Percentiles rank a stretch among this genome's conserved stretches.
Evolutionary conservation across 2,888 invertebrate genomes (phyloP).

Genomic region (Geophilus truncorum): DNA sequence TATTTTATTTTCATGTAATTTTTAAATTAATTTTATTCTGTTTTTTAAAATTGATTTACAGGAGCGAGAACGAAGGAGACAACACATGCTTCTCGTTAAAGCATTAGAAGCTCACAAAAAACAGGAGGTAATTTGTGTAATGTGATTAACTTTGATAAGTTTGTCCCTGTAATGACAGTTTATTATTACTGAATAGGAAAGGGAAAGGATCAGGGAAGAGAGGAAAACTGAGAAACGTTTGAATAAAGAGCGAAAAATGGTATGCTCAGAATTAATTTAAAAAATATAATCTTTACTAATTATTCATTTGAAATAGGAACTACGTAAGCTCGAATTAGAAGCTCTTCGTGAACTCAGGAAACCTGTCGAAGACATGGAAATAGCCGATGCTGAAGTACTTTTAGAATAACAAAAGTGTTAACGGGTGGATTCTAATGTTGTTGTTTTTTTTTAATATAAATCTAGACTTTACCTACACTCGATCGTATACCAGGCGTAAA

Average conservation of each 20-base stretch:
- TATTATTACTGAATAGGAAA: slow-evolving; percentile 42
- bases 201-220: slow-evolving; percentile 69
- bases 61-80: slow-evolving; percentile 83
- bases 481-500: slow-evolving; percentile 73
- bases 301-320: slow-evolving; percentile 51
- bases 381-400: slow-evolving; percentile 53
- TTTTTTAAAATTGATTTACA: slow-evolving; percentile 49
- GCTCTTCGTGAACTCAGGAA: slow-evolving; percentile 69
- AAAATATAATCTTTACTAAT: neutral
- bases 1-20: too few relatives aligned
- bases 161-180: neutral
- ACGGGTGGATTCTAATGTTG: too few relatives aligned
- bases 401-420: neutral
- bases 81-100: slow-evolving; percentile 83
- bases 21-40: too few relatives aligned
- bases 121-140: slow-evolving; percentile 62
- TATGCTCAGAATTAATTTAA: slow-evolving; percentile 38
- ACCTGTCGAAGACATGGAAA: slow-evolving; percentile 85
- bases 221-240: slow-evolving; percentile 66
- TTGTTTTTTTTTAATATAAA: slow-evolving; percentile 33
- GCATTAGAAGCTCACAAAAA: slow-evolving; percentile 79
- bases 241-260: slow-evolving; percentile 64
- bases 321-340: slow-evolving; percentile 61
- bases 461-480: slow-evolving; percentile 53
- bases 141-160: neutral